phyloP scores from a whole-genome alignment of 2,797 vertebrate species.

The Masticophis lateralis region DNA sequence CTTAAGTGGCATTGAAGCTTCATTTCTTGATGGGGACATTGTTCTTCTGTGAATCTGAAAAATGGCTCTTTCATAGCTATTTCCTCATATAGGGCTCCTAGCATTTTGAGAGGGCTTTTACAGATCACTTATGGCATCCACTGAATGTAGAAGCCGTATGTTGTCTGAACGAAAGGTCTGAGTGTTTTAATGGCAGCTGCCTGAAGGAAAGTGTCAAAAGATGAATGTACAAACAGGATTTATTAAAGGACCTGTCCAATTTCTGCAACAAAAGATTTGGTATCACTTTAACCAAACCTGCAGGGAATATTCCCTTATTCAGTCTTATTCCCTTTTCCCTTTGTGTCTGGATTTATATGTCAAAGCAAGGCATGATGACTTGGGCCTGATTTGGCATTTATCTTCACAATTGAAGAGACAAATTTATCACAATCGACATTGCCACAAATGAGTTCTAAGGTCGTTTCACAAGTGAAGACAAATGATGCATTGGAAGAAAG shows the following conservation, averaged over 20 bases:
- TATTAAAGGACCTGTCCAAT: slow-evolving; percentile 60
- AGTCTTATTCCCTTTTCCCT: slow-evolving; percentile 30
- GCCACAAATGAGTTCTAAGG: slow-evolving; percentile 60
- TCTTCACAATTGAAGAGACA: slow-evolving; percentile 59
- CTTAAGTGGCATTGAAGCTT: slow-evolving; percentile 59
- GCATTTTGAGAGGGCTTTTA: slow-evolving; percentile 54
- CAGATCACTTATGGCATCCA: slow-evolving; percentile 48
- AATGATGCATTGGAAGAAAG: slow-evolving; percentile 47
- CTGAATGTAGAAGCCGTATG: slow-evolving; percentile 15
- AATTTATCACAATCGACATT: slow-evolving; percentile 62
- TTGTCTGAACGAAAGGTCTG: slow-evolving; percentile 39
- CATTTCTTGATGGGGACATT: slow-evolving; percentile 61
- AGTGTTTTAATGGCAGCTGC: slow-evolving; percentile 51
- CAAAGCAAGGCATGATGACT: slow-evolving; percentile 47
- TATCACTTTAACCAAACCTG: slow-evolving; percentile 50
- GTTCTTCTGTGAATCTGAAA: slow-evolving; percentile 61
- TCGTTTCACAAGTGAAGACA: slow-evolving; percentile 60
- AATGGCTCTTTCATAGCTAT: slow-evolving; percentile 52
- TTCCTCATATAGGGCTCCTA: slow-evolving; percentile 53
- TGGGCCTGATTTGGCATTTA: slow-evolving; percentile 58
- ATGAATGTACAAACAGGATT: slow-evolving; percentile 57
- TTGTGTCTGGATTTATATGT: slow-evolving; percentile 55
- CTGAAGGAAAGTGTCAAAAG: slow-evolving; percentile 55
- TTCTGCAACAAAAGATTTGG: slow-evolving; percentile 53
- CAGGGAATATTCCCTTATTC: slow-evolving; percentile 42